A percentile compares a stretch with the other conserved stretches of the same genome.
Evolutionary conservation across 2,888 invertebrate species (phyloP).

Genomic region (Dryomyza anilis): DNA sequence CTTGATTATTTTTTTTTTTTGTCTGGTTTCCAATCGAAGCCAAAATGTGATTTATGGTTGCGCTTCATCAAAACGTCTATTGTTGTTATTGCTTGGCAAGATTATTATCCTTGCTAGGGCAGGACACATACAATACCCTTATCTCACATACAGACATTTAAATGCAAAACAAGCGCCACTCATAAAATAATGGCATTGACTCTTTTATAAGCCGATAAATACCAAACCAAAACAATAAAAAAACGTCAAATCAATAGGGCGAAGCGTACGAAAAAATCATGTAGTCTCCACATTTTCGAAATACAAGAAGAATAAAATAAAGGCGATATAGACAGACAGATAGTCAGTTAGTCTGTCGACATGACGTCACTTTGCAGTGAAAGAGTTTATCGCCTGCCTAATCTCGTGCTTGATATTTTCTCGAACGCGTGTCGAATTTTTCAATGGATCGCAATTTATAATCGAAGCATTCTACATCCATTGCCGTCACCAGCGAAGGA

Average conservation of each 20-base stretch:
- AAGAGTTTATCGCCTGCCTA: constrained; percentile 23
- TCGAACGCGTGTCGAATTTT: constrained; percentile 18
- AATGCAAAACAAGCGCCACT: constrained; percentile 24
- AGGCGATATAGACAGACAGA: background rate
- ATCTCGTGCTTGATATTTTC: background rate
- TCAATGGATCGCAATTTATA: constrained; percentile 1
- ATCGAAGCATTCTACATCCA: background rate
- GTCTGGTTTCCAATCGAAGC: background rate
- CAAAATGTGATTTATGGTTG: constrained; percentile 17
- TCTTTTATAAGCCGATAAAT: constrained; percentile 25
- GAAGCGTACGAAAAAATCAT: background rate
- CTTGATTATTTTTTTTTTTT: background rate
- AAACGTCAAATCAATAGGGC: background rate
- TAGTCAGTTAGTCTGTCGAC: background rate
- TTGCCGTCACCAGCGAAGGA: constrained; percentile 10
- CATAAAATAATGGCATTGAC: constrained; percentile 27
- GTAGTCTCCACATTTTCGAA: background rate
- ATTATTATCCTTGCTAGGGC: background rate
- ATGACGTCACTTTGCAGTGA: constrained; percentile 19
- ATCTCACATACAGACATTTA: background rate
- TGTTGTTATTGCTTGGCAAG: background rate
- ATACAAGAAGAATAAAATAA: background rate
- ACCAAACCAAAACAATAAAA: constrained; percentile 4
- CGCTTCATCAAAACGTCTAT: constrained; percentile 10
- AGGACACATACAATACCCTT: background rate